These are phyloP conservation scores for Toxostoma redivivum DNA, from an alignment of 2,113 vertebrate genomes.

Conservation along the genomic window DNA sequence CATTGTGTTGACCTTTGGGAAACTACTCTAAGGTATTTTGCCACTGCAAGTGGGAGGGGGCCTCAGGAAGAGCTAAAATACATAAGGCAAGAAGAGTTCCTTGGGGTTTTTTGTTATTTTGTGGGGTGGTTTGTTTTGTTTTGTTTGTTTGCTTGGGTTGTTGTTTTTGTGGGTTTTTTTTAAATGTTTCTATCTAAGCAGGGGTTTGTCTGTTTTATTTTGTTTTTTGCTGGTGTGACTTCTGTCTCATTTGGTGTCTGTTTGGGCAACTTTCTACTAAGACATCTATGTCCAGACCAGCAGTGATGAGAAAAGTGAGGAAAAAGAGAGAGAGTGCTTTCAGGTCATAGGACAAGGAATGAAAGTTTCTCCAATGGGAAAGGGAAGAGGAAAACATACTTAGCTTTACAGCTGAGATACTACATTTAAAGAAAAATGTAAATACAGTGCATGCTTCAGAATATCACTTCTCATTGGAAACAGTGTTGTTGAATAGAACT, in stretches of 20 bases:
- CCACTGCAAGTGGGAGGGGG: not conserved
- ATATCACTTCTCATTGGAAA: not conserved
- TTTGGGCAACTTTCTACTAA: not conserved
- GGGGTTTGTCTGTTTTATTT: not conserved
- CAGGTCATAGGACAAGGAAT: not conserved
- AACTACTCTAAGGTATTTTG: not conserved
- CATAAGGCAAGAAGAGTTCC: not conserved
- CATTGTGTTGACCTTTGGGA: not conserved
- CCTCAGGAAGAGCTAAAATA: not conserved
- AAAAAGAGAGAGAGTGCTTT: not conserved
- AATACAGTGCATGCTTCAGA: not conserved
- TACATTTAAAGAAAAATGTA: not conserved
- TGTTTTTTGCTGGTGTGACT: not conserved
- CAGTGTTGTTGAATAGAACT: accelerated
- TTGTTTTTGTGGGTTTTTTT: no score
- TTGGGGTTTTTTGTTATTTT: not conserved
- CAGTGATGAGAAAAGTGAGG: not conserved
- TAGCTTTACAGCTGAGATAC: not conserved
- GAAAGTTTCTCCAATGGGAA: not conserved
- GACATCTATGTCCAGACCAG: not conserved
- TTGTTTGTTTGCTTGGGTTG: no score
- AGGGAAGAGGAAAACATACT: not conserved
- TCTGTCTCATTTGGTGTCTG: not conserved
- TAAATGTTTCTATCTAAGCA: not conserved
- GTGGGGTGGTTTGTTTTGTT: not conserved